Conservation (phyloP, 2,797 vertebrate species). For the Oceanodroma leucorhoa region DNA sequence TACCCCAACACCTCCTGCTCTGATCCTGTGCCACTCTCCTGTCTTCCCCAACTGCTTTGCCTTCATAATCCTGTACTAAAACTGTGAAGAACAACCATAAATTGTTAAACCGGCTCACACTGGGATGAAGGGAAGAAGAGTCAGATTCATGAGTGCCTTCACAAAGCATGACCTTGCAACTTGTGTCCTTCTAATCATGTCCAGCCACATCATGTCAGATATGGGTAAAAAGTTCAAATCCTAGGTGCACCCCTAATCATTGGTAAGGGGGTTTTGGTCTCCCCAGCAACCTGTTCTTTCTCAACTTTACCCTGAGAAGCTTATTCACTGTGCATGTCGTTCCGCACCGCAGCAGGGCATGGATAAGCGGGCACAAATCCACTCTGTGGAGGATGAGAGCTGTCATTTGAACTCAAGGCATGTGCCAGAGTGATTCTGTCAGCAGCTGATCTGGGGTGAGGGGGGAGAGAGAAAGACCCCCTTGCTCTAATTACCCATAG, state of each 20-base stretch:
- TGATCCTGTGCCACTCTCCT: not conserved
- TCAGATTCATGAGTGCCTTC: not conserved
- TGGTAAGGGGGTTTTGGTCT: not conserved
- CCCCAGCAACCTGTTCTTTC: not conserved
- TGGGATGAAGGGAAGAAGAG: not conserved
- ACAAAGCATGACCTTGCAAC: not conserved
- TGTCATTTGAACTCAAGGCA: not conserved
- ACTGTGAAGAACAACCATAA: not conserved
- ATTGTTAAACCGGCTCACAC: not conserved
- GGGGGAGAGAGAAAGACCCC: not conserved
- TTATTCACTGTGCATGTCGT: not conserved
- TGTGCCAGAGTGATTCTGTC: not conserved
- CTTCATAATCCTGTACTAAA: not conserved
- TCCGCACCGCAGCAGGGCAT: not conserved
- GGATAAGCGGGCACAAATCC: fast-evolving
- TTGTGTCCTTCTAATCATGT: not conserved
- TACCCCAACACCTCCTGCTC: not conserved
- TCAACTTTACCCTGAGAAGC: not conserved
- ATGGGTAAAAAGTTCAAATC: not conserved
- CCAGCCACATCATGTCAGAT: not conserved
- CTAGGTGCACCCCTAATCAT: not conserved
- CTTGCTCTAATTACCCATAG: not conserved
- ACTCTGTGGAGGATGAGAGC: not conserved
- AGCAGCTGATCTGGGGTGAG: not conserved
- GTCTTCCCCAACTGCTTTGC: not conserved